Evolutionary conservation across 1,140 invertebrate species (phyloP).

Genomic region (Drosophila biarmipes): DNA sequence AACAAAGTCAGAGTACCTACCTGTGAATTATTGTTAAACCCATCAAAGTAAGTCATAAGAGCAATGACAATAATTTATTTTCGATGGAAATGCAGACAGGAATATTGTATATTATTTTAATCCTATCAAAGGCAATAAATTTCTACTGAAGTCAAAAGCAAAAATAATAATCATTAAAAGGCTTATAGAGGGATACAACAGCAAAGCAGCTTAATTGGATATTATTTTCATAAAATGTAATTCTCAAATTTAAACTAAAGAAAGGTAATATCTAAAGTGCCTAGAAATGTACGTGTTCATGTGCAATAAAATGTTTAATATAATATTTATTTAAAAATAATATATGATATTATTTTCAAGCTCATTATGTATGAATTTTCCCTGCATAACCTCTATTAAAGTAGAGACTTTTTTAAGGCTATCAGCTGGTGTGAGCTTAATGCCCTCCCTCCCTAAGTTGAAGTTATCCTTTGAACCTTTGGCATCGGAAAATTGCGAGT

Average conservation of each 20-base stretch:
- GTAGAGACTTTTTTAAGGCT: neutral
- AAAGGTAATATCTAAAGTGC: neutral
- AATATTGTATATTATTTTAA: neutral
- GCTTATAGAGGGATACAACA: neutral
- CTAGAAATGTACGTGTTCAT: too few relatives aligned
- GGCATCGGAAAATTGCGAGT: constrained; percentile 24
- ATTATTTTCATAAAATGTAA: too few relatives aligned
- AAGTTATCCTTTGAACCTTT: constrained; percentile 37
- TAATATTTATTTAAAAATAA: too few relatives aligned
- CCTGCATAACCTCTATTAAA: neutral
- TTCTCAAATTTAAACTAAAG: neutral
- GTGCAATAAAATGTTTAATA: neutral
- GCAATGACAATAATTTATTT: neutral
- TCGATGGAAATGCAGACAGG: neutral
- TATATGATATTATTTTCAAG: neutral
- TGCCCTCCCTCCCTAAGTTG: neutral
- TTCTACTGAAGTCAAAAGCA: neutral
- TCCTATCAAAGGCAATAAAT: neutral
- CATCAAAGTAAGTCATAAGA: neutral
- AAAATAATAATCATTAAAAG: neutral
- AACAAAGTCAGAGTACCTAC: neutral
- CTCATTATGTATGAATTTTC: neutral
- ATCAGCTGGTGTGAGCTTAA: constrained; percentile 2
- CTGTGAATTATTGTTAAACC: neutral
- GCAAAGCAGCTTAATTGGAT: neutral